Percentiles rank a stretch among this genome's conserved stretches.
phyloP scores from a whole-genome alignment of 2,888 invertebrate genomes.

The Mesoligia furuncula region DNA sequence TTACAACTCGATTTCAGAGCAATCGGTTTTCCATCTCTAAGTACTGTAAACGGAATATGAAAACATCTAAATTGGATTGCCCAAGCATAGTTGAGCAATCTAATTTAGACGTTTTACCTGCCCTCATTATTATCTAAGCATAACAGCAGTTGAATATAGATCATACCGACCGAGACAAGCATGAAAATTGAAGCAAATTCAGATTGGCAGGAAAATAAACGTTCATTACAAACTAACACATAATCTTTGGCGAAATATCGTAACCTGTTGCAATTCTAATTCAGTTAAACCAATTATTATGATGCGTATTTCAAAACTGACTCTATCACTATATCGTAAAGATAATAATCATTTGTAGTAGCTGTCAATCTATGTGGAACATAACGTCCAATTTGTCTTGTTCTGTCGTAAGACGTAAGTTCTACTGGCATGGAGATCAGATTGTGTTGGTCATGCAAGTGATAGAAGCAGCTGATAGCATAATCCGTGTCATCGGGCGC shows the following conservation, averaged over 20 bases:
- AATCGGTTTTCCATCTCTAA: neutral
- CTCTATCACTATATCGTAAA: constrained; percentile 53
- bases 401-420: constrained; percentile 41
- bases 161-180: constrained; percentile 36
- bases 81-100: constrained; percentile 10
- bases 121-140: constrained; percentile 14
- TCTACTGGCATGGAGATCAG: constrained; percentile 35
- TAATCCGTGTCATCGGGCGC: constrained; percentile 71
- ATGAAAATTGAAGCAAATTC: constrained; percentile 50
- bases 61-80: constrained; percentile 10
- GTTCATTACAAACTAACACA: constrained; percentile 52
- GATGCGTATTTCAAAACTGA: constrained; percentile 57
- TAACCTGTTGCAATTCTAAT: constrained; percentile 54
- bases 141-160: constrained; percentile 26
- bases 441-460: constrained; percentile 41
- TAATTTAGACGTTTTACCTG: constrained; percentile 35
- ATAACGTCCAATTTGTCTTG: constrained; percentile 40
- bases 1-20: neutral
- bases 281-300: constrained; percentile 61
- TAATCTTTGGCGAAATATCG: constrained; percentile 53
- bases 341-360: constrained; percentile 63
- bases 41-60: neutral
- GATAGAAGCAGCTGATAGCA: constrained; percentile 62
- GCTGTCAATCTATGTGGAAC: constrained; percentile 56
- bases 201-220: constrained; percentile 47